Evolutionary conservation across 2,797 vertebrate species (phyloP).

Genomic region (Momotus momota): DNA sequence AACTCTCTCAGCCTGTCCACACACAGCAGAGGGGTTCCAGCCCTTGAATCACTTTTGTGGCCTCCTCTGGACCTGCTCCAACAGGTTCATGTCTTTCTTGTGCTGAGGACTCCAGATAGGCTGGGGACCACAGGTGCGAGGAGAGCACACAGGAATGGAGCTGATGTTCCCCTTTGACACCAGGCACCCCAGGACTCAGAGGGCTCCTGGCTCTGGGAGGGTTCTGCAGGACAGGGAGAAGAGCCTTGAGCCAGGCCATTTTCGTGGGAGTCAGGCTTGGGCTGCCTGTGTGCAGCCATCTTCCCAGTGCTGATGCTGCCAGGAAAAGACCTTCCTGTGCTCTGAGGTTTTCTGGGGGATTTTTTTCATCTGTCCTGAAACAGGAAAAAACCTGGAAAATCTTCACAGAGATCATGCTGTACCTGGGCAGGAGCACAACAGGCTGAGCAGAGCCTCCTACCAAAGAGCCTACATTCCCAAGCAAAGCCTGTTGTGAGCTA

Average conservation of each 20-base stretch:
- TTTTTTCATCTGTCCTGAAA: neutral
- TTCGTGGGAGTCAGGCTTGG: rapidly evolving
- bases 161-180: rapidly evolving
- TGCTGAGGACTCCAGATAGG: neutral
- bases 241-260: rapidly evolving
- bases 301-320: rapidly evolving
- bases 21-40: neutral
- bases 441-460: neutral
- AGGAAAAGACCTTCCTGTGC: neutral
- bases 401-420: neutral
- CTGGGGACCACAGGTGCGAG: rapidly evolving
- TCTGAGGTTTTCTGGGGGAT: neutral
- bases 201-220: neutral
- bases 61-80: neutral
- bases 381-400: neutral
- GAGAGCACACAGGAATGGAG: neutral
- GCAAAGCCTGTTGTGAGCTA: neutral
- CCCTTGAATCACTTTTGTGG: neutral
- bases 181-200: rapidly evolving
- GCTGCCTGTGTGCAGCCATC: neutral
- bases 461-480: neutral
- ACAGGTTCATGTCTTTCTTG: neutral
- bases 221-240: rapidly evolving
- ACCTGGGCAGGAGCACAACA: neutral
- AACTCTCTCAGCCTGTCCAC: neutral